Conservation (phyloP, 2,888 invertebrate genomes). For the Malacosoma neustria region DNA sequence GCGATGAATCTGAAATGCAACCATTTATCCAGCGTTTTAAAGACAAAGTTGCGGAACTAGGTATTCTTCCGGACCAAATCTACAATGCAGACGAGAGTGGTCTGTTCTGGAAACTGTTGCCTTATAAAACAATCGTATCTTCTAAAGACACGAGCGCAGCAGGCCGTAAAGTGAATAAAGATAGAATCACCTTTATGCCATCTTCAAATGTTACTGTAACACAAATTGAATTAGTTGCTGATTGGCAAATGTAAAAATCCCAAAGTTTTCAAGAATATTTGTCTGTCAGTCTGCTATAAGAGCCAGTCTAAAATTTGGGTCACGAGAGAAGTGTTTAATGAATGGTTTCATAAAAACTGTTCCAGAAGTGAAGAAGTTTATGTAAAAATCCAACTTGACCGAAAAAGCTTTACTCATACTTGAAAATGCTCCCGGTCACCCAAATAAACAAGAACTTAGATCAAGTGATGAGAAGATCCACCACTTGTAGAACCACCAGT, state of each 20-base stretch:
- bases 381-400: too few species aligned
- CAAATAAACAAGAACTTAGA: too few species aligned
- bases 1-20: too few species aligned
- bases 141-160: slow-evolving; percentile 17
- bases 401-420: too few species aligned
- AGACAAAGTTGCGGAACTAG: too few species aligned
- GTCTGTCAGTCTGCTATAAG: slow-evolving; percentile 19
- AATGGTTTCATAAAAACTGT: too few species aligned
- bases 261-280: slow-evolving; percentile 14
- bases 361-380: too few species aligned
- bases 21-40: too few species aligned
- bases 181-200: slow-evolving; percentile 25
- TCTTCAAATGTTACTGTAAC: slow-evolving; percentile 25
- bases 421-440: too few species aligned
- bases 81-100: slow-evolving; percentile 21
- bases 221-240: slow-evolving; percentile 19
- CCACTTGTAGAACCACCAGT: too few species aligned
- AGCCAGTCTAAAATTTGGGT: slow-evolving; percentile 16
- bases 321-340: slow-evolving; percentile 20
- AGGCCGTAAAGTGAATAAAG: slow-evolving; percentile 22
- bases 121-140: slow-evolving; percentile 18
- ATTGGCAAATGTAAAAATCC: slow-evolving; percentile 19
- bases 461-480: too few species aligned
- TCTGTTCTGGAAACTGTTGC: slow-evolving; percentile 15
- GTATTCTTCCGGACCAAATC: slow-evolving; percentile 19